Base-by-base conservation (phyloP, 1,140 invertebrate genomes). In the Samia ricini region DNA sequence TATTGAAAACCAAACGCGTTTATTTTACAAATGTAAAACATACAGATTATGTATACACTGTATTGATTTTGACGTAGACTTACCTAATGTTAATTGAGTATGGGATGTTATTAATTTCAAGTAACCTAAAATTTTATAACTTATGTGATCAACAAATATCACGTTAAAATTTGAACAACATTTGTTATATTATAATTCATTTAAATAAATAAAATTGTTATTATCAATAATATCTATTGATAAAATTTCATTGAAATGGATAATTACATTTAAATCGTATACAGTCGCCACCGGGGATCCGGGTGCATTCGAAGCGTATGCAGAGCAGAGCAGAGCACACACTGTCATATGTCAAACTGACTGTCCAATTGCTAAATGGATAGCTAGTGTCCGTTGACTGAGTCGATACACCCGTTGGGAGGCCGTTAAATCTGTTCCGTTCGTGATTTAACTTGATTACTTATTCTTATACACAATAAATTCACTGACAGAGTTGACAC, bases 291-390 rank as follows among this genome's bases (percentile, higher is more conserved):
- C 33, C 4, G 33, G 33, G 33, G 33, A 42, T 15, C 33, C 10
- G 12, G 15, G 15, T 15, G 33, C 33, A 42, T 42, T 42, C 33
- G 10, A 42, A 42, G 33, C 33, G n/a, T 42, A 42, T 42, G 12
- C 33, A 4, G n/a, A 42, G 33, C 33, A 42, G 12, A 42, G 20
- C 22, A 52, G 21, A 22, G 62, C 52, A 51, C 51, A 64, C 58
- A 58, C 60, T 68, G 71, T 64, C 65, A 64, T 63, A 61, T 66
- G 65, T 70, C 71, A 70, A 68, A 68, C 68, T 60, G 68, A 66
- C 65, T 68, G 71, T 73, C 67, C 66, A 62, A 72, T 64, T 73
- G 71, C 57, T 73, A 73, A 73, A 73, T 70, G 68, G 71, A 73
- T 69, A 59, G 70, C 66, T 61, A 50, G 56, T 66, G 65, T 68